phyloP scores from a whole-genome alignment of 2,888 invertebrate species.

The Drosophila robusta region DNA sequence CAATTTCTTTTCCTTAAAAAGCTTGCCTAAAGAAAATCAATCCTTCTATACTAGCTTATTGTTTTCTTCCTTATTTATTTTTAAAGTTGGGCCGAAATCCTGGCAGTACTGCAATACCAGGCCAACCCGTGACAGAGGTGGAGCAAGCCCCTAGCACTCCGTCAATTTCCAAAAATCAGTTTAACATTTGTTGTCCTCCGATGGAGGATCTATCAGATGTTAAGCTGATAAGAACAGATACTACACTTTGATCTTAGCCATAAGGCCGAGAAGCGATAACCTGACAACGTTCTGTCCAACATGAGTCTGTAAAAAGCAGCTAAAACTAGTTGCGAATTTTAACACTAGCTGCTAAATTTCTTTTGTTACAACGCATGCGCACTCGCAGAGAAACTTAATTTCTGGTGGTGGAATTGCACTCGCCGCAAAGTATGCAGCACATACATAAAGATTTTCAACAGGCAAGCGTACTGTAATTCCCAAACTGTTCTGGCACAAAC shows the following conservation, averaged over 20 bases:
- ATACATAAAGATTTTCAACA: fast-evolving
- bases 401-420: conserved; percentile 31
- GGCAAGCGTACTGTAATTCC: conserved; percentile 39
- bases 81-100: conserved; percentile 50
- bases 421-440: conserved; percentile 21
- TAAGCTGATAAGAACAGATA: conserved; percentile 59
- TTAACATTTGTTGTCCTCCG: conserved; percentile 56
- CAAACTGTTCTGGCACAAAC: conserved; percentile 38
- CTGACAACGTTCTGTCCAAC: fast-evolving
- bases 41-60: no score
- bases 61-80: no score
- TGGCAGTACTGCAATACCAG: conserved; percentile 53
- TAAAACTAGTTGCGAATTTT: conserved; percentile 41
- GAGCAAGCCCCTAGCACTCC: conserved; percentile 55
- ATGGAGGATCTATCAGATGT: conserved; percentile 56
- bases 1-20: no score
- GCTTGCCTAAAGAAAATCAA: no score
- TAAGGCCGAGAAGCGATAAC: conserved; percentile 57
- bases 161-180: conserved; percentile 54
- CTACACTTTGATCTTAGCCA: conserved; percentile 59
- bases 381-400: not conserved
- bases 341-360: not conserved
- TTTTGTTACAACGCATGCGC: conserved; percentile 9
- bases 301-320: not conserved
- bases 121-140: conserved; percentile 57